A percentile compares a stretch with the other conserved stretches of the same genome.
phyloP scores from a whole-genome alignment of 1,140 invertebrate species.

The Caenorhabditis tropicalis region DNA sequence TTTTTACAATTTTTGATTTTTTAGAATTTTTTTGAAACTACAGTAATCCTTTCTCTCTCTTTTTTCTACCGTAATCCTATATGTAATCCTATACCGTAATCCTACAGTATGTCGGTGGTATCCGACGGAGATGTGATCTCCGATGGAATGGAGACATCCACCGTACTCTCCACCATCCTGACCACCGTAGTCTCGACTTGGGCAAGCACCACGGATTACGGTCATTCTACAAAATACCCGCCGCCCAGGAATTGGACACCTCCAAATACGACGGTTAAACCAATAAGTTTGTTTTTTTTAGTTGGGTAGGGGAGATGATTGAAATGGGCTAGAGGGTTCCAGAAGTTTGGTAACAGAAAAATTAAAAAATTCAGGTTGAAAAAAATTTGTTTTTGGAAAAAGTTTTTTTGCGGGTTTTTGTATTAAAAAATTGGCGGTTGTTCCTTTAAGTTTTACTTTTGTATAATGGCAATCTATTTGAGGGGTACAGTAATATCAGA shows the following conservation, averaged over 20 bases:
- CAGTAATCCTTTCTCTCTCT: no score
- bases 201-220: background rate
- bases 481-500: no score
- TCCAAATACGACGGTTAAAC: background rate
- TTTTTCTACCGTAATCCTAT: background rate
- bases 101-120: background rate
- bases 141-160: background rate
- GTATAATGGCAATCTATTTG: no score
- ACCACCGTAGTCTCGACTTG: background rate
- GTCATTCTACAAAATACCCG: background rate
- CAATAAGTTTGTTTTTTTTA: background rate
- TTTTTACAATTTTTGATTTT: no score
- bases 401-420: no score
- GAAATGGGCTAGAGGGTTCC: background rate
- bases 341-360: background rate
- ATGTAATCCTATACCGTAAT: background rate
- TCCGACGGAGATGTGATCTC: background rate
- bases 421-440: no score
- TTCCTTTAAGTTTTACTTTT: no score
- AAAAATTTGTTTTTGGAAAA: no score
- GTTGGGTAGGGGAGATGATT: background rate
- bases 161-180: slow-evolving; percentile 8
- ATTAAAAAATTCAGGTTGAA: background rate
- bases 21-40: no score
- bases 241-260: slow-evolving; percentile 14